These are phyloP conservation scores for Stenolophus ochropezus DNA, from an alignment of 2,888 invertebrate species.

Conservation along the genomic window DNA sequence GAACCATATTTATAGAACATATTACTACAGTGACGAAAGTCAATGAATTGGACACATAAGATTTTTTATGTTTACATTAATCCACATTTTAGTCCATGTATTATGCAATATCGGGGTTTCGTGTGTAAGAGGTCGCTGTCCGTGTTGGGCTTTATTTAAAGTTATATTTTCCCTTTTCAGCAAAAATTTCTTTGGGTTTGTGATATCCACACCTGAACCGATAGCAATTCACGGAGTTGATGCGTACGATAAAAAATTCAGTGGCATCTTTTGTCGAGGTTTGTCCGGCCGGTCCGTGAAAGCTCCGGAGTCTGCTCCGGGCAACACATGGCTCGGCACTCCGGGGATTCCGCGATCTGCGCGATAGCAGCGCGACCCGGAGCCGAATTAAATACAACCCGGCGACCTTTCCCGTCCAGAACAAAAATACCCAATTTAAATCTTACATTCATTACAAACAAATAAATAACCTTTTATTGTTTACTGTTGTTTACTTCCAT, in stretches of 20 bases:
- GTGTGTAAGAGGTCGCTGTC: too few species aligned
- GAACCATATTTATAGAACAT: too few species aligned
- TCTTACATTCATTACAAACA: too few species aligned
- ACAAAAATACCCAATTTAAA: too few species aligned
- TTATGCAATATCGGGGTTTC: too few species aligned
- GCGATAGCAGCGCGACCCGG: not conserved
- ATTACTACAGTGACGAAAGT: too few species aligned
- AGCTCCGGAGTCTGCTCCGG: not conserved
- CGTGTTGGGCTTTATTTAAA: not conserved
- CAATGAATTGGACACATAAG: too few species aligned
- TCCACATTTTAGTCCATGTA: too few species aligned
- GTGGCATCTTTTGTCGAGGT: slow-evolving; percentile 22
- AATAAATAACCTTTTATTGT: too few species aligned
- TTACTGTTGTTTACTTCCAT: too few species aligned
- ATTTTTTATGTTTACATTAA: too few species aligned
- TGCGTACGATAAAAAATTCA: slow-evolving; percentile 11
- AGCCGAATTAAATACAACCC: not conserved
- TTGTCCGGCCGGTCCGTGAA: slow-evolving; percentile 10
- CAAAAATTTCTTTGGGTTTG: not conserved
- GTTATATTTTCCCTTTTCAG: not conserved
- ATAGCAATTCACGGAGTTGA: slow-evolving; percentile 9
- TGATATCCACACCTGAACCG: slow-evolving; percentile 11
- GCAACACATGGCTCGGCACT: not conserved
- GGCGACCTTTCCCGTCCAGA: too few species aligned
- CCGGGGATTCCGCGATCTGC: not conserved